Percentiles rank a stretch among this genome's conserved stretches.
These are phyloP conservation scores for Creontiades dilutus DNA, from an alignment of 2,888 invertebrate genomes.

Conservation along the genomic window DNA sequence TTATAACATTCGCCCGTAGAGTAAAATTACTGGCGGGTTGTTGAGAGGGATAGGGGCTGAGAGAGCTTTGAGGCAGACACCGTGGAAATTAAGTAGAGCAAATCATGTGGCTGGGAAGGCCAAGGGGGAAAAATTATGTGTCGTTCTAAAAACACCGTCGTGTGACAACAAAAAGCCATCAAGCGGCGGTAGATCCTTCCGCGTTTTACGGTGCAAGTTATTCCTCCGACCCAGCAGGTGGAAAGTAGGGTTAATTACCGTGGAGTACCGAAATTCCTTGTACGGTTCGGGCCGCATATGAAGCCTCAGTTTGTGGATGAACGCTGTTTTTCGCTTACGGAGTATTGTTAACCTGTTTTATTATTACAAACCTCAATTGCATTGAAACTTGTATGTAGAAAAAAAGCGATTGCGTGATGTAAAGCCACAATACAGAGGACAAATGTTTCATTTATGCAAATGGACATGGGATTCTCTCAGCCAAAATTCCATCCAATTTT, in stretches of 20 bases:
- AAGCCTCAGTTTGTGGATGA: too few species aligned
- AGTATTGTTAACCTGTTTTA: too few species aligned
- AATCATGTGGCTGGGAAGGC: slow-evolving; percentile 26
- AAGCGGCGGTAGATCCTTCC: slow-evolving; percentile 20
- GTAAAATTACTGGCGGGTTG: not conserved
- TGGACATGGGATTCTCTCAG: too few species aligned
- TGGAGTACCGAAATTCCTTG: not conserved
- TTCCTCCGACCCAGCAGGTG: not conserved
- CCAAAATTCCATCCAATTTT: too few species aligned
- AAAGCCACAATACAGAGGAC: too few species aligned
- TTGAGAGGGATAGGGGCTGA: not conserved
- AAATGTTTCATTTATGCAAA: too few species aligned
- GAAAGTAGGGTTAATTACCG: not conserved
- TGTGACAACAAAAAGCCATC: slow-evolving; percentile 31
- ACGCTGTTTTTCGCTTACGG: too few species aligned
- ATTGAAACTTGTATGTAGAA: too few species aligned
- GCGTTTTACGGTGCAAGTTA: slow-evolving; percentile 7
- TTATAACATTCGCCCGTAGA: slow-evolving; percentile 26
- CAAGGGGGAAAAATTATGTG: slow-evolving; percentile 26
- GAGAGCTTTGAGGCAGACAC: slow-evolving; percentile 7
- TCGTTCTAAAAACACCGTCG: slow-evolving; percentile 26
- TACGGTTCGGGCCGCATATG: too few species aligned
- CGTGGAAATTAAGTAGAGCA: slow-evolving; percentile 35
- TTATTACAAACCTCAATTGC: too few species aligned
- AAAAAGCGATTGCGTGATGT: too few species aligned